Conservation (phyloP, 2,113 vertebrate species). For the Poeciliopsis occidentalis region DNA sequence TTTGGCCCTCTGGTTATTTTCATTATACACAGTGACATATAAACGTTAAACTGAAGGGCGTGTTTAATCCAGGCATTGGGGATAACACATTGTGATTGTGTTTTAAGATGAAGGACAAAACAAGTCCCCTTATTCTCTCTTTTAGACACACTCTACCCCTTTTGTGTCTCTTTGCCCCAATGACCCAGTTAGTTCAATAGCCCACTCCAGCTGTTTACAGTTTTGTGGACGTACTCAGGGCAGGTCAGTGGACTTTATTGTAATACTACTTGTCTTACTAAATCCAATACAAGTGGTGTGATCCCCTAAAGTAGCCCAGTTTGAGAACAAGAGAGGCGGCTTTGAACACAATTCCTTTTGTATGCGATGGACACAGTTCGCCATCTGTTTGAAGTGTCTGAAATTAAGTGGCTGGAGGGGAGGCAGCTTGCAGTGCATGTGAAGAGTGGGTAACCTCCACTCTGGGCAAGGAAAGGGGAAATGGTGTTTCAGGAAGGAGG, state of each 20-base stretch:
- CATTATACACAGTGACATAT: conserved; percentile 9
- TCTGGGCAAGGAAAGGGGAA: conserved; percentile 67
- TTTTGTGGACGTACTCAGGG: conserved; percentile 23
- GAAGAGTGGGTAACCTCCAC: conserved; percentile 55
- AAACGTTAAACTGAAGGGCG: conserved; percentile 24
- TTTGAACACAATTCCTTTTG: conserved; percentile 33
- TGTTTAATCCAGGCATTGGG: conserved; percentile 15
- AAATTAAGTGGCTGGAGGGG: background rate
- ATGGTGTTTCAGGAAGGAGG: conserved; percentile 44
- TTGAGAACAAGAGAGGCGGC: conserved; percentile 41
- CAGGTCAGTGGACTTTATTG: conserved; percentile 61
- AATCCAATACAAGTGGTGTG: conserved; percentile 29
- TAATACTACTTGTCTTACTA: conserved; percentile 18
- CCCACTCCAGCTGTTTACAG: conserved; percentile 18
- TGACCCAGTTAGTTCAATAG: conserved; percentile 70
- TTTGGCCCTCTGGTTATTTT: conserved; percentile 35
- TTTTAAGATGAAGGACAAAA: conserved; percentile 8
- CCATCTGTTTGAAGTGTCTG: too few relatives aligned
- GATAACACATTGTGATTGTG: conserved; percentile 8
- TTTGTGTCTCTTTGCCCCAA: conserved; percentile 45
- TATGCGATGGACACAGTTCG: conserved; percentile 3
- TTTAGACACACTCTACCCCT: conserved; percentile 19
- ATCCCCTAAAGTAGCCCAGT: conserved; percentile 29
- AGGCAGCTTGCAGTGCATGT: background rate
- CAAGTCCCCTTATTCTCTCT: conserved; percentile 10